Conservation (phyloP, 1,140 invertebrate genomes). For the Eupristina koningsbergeri region DNA sequence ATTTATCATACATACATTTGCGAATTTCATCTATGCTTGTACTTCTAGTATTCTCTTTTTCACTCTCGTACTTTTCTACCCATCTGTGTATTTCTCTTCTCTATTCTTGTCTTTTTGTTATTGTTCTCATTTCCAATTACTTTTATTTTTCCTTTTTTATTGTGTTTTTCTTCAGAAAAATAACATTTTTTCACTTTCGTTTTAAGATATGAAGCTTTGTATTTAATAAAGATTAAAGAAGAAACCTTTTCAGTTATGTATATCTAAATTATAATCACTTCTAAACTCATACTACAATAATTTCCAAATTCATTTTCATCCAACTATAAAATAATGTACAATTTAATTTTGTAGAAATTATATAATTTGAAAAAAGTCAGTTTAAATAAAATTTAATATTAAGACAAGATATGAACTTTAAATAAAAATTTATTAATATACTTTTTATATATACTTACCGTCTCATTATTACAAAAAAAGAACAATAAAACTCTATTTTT, state of each 20-base stretch:
- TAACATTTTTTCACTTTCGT: neutral
- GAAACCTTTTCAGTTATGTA: neutral
- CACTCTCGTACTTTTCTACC: slow-evolving; percentile 33
- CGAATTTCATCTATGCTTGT: slow-evolving; percentile 29
- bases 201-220: slow-evolving; percentile 1
- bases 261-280: neutral
- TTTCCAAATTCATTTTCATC: too few relatives aligned
- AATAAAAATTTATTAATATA: too few relatives aligned
- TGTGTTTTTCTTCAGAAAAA: neutral
- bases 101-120: slow-evolving; percentile 47
- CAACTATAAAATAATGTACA: too few relatives aligned
- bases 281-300: too few relatives aligned
- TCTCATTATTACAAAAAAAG: too few relatives aligned
- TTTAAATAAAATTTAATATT: too few relatives aligned
- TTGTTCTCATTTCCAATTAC: slow-evolving; percentile 47
- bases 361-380: too few relatives aligned
- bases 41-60: slow-evolving; percentile 53
- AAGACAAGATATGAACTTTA: too few relatives aligned
- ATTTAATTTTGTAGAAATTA: too few relatives aligned
- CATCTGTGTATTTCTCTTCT: neutral
- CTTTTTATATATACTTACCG: too few relatives aligned
- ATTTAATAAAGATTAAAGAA: neutral
- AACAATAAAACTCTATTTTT: too few relatives aligned
- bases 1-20: slow-evolving; percentile 69
- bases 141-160: slow-evolving; percentile 31